Evolutionary conservation across 2,888 invertebrate species (phyloP).

Genomic region (Camponotus fellah): DNA sequence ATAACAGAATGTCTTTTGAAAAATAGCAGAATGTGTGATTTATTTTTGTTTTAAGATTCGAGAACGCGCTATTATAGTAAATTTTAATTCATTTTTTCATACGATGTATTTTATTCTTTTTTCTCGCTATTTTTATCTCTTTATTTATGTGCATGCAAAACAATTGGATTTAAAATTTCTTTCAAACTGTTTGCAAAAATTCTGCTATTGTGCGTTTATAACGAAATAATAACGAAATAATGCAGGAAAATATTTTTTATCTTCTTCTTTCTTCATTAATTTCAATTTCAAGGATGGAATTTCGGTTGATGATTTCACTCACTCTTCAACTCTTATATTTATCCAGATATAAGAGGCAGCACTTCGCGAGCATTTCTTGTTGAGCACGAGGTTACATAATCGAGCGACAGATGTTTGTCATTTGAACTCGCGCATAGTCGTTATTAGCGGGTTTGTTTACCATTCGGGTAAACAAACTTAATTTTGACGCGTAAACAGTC

Average conservation of each 20-base stretch:
- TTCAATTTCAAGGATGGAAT: neutral
- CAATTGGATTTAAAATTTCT: neutral
- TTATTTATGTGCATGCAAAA: neutral
- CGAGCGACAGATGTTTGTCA: conserved; percentile 17
- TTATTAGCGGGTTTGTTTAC: conserved; percentile 30
- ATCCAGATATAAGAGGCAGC: too few species aligned
- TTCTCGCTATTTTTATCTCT: neutral
- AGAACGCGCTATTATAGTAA: conserved; percentile 17
- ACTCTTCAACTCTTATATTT: neutral
- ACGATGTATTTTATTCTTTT: neutral
- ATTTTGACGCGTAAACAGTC: conserved; percentile 32
- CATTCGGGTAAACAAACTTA: conserved; percentile 33
- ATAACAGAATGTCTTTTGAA: too few species aligned
- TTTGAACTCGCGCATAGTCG: neutral
- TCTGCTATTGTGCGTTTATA: neutral
- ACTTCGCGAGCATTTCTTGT: conserved; percentile 20
- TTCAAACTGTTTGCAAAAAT: neutral
- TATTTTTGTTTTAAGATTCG: conserved; percentile 20
- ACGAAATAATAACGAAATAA: neutral
- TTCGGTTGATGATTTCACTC: neutral
- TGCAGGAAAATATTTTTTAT: neutral
- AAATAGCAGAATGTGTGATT: conserved; percentile 10
- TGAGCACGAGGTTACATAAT: neutral
- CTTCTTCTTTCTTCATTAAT: neutral
- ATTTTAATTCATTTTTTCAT: neutral